Evolutionary conservation across 1,140 invertebrate genomes (phyloP).

Genomic region (Tetraneura akinire): DNA sequence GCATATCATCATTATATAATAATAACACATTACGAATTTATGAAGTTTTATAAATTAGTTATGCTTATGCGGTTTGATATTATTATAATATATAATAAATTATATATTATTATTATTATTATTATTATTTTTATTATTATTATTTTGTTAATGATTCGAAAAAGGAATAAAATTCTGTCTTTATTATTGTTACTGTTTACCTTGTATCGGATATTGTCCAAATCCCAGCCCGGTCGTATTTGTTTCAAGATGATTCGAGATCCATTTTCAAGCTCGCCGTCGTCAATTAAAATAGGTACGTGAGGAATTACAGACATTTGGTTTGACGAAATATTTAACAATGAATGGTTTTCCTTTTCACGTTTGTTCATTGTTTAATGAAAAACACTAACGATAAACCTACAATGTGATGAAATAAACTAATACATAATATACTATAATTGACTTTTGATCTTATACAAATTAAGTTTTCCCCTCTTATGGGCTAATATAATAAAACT

Average conservation of each 20-base stretch:
- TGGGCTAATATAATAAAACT: not conserved
- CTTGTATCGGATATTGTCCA: conserved; percentile 41
- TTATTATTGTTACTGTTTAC: not conserved
- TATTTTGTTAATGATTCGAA: too few species aligned
- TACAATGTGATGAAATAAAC: not conserved
- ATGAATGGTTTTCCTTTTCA: not conserved
- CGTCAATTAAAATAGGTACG: conserved; percentile 33
- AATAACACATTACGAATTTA: not conserved
- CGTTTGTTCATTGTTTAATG: not conserved
- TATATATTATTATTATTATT: too few species aligned
- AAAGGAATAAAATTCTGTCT: too few species aligned
- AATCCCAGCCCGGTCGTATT: conserved; percentile 45
- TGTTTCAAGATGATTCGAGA: conserved; percentile 10
- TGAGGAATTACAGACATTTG: conserved; percentile 33
- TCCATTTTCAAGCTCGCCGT: conserved; percentile 23
- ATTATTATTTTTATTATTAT: too few species aligned
- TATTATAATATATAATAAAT: not conserved
- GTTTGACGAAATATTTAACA: not conserved
- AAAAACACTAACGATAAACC: not conserved
- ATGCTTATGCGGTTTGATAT: too few species aligned
- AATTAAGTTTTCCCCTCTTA: not conserved
- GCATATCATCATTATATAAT: not conserved
- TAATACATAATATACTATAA: too few species aligned
- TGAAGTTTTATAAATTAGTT: too few species aligned
- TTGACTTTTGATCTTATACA: not conserved